phyloP scores from a whole-genome alignment of 1,140 invertebrate species.

The Apis florea region DNA sequence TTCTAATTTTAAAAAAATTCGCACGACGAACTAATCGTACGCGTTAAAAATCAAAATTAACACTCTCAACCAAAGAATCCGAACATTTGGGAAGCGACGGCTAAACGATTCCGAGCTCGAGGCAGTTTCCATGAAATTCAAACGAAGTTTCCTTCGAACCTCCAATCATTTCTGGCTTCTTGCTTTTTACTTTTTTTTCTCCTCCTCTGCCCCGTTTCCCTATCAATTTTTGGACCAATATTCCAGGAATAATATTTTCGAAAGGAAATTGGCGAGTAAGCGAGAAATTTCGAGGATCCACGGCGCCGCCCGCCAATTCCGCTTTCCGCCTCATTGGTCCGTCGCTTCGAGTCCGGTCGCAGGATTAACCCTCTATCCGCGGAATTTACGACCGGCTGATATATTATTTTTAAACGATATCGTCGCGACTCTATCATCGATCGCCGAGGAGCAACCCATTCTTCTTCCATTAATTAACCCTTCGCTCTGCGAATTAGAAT shows the following conservation, averaged over 20 bases:
- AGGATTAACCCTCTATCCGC: conserved; percentile 53
- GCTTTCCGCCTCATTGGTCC: conserved; percentile 60
- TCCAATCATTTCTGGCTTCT: not conserved
- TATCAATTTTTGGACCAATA: not conserved
- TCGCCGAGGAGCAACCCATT: not conserved
- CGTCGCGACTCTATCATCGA: conserved; percentile 23
- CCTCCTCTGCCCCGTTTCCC: too few relatives aligned
- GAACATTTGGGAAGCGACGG: not conserved
- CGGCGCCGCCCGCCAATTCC: conserved; percentile 55
- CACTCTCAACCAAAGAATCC: too few relatives aligned
- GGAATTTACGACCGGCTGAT: conserved; percentile 63
- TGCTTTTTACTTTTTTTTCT: too few relatives aligned
- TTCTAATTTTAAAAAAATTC: too few relatives aligned
- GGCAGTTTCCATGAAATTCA: not conserved
- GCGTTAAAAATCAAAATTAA: too few relatives aligned
- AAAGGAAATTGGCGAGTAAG: conserved; percentile 9
- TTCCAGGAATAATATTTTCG: conserved; percentile 5
- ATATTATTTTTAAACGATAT: conserved; percentile 52
- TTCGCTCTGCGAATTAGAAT: not conserved
- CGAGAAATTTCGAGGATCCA: conserved; percentile 6
- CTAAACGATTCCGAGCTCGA: not conserved
- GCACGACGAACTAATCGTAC: too few relatives aligned
- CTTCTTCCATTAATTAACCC: not conserved
- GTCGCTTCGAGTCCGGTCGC: conserved; percentile 48
- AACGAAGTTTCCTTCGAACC: not conserved